Evolutionary conservation across 1,140 invertebrate species (phyloP).

Genomic region (Galendromus occidentalis): DNA sequence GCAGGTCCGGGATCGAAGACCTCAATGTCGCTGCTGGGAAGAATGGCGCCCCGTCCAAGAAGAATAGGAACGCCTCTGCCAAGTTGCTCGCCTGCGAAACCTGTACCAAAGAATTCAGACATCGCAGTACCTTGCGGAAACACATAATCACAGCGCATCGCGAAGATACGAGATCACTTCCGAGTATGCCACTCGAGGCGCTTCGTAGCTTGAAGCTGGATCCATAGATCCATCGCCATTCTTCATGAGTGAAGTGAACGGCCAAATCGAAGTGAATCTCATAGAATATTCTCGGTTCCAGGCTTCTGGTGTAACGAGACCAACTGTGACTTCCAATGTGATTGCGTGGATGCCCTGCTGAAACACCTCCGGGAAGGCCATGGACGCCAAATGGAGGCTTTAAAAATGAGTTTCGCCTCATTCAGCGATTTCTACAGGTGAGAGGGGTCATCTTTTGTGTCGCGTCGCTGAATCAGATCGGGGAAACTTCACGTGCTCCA

Average conservation of each 20-base stretch:
- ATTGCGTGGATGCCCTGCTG: background rate
- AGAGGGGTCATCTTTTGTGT: too few relatives aligned
- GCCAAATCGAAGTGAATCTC: too few relatives aligned
- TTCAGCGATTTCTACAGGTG: constrained; percentile 1
- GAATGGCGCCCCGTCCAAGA: background rate
- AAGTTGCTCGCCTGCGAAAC: background rate
- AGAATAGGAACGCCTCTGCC: background rate
- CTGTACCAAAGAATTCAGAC: background rate
- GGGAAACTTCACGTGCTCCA: too few relatives aligned
- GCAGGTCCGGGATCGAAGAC: too few relatives aligned
- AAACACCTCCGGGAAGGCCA: background rate
- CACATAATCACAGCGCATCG: too few relatives aligned
- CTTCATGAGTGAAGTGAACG: too few relatives aligned
- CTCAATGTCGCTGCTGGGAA: too few relatives aligned
- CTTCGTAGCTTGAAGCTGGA: too few relatives aligned
- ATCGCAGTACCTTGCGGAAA: background rate
- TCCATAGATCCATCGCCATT: too few relatives aligned
- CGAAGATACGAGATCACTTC: too few relatives aligned
- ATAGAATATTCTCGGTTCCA: background rate
- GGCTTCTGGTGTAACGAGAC: background rate
- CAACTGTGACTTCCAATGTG: background rate
- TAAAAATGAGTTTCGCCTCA: background rate
- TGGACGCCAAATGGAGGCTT: background rate
- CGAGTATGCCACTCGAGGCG: too few relatives aligned
- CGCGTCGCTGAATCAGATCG: too few relatives aligned